phyloP scores from a whole-genome alignment of 2,113 vertebrate species.

The Argyrosomus japonicus region DNA sequence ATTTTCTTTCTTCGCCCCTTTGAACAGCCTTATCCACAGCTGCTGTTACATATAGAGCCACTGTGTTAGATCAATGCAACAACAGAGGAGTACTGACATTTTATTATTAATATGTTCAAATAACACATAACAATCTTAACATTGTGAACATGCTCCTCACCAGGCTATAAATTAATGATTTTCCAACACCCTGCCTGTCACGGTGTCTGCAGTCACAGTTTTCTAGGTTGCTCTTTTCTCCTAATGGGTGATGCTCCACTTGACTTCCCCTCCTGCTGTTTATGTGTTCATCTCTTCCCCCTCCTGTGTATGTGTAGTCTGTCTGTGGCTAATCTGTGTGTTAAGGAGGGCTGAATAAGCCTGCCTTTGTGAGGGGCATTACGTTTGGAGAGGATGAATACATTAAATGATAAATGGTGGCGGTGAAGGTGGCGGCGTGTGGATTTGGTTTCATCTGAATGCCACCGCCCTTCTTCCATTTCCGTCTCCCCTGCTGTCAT shows the following conservation, averaged over 20 bases:
- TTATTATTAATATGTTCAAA: background rate
- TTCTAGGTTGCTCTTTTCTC: slow-evolving; percentile 20
- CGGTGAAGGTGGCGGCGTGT: slow-evolving; percentile 33
- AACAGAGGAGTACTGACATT: background rate
- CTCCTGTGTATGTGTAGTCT: slow-evolving; percentile 50
- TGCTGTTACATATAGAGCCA: slow-evolving; percentile 4
- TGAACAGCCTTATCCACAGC: slow-evolving; percentile 19
- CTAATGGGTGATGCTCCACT: slow-evolving; percentile 33
- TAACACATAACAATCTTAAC: background rate
- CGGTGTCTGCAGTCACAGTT: slow-evolving; percentile 13
- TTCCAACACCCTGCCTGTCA: slow-evolving; percentile 22
- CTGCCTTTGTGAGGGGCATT: slow-evolving; percentile 70
- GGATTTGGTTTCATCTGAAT: slow-evolving; percentile 62
- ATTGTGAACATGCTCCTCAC: background rate
- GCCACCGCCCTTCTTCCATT: slow-evolving; percentile 7
- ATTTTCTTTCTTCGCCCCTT: slow-evolving; percentile 17
- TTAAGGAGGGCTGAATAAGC: slow-evolving; percentile 72
- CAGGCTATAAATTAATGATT: slow-evolving; percentile 13
- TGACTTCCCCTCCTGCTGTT: slow-evolving; percentile 57
- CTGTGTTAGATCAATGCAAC: background rate
- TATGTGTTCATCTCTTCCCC: slow-evolving; percentile 53
- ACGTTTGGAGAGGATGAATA: slow-evolving; percentile 67
- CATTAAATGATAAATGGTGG: slow-evolving; percentile 66
- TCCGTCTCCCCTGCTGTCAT: slow-evolving; percentile 12
- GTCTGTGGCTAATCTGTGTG: slow-evolving; percentile 71